These are phyloP conservation scores for Lepidochrysops patricia DNA, from an alignment of 2,888 invertebrate species.

Conservation along the genomic window DNA sequence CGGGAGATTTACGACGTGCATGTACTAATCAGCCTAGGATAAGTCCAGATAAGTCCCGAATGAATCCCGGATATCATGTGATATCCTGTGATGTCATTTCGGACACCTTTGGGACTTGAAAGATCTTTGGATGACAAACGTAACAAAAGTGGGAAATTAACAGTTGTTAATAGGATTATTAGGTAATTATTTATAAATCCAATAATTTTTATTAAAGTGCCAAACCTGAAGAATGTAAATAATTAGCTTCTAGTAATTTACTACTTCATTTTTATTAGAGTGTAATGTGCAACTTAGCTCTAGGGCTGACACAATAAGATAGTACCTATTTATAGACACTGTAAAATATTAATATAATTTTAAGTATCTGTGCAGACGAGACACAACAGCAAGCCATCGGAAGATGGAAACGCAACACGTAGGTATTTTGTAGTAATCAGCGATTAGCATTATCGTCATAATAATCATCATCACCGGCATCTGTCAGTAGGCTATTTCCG, in stretches of 20 bases:
- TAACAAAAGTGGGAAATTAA: too few species aligned
- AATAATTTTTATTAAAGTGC: too few species aligned
- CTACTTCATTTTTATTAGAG: neutral
- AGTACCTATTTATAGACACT: neutral
- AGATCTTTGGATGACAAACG: neutral
- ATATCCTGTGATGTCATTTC: neutral
- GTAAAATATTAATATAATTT: neutral
- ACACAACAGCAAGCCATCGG: neutral
- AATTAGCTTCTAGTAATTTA: too few species aligned
- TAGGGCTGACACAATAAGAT: neutral
- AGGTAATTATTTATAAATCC: too few species aligned
- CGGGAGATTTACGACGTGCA: conserved; percentile 19
- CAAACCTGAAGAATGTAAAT: too few species aligned
- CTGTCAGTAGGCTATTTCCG: too few species aligned
- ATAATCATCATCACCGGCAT: too few species aligned
- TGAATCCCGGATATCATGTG: conserved; percentile 14
- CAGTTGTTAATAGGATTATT: too few species aligned
- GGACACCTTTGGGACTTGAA: neutral
- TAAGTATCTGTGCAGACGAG: neutral
- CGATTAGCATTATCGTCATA: too few species aligned
- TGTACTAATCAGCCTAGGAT: conserved; percentile 29
- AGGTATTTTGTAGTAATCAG: too few species aligned
- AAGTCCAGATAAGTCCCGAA: conserved; percentile 17
- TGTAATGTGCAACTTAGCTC: neutral
- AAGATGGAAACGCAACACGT: neutral